phyloP scores from a whole-genome alignment of 2,113 vertebrate species.

The Nyctereutes procyonoides region DNA sequence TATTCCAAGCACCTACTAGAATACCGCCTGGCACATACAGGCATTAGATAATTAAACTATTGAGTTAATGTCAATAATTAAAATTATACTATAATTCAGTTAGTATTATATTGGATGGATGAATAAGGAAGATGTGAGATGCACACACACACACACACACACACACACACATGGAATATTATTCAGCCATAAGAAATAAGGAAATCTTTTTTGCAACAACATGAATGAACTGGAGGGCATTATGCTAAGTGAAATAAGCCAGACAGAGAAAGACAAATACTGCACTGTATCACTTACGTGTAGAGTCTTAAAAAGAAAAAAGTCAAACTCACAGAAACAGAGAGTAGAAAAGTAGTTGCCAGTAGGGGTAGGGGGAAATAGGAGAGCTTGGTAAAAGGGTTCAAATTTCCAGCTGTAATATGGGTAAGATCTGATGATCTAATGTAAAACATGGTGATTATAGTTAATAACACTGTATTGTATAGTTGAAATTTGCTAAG shows the following conservation, averaged over 20 bases:
- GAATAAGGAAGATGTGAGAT: background rate
- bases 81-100: background rate
- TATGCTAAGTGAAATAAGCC: background rate
- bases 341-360: background rate
- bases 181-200: background rate
- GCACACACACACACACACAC: background rate
- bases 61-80: slow-evolving; percentile 17
- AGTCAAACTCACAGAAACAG: background rate
- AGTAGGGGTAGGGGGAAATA: background rate
- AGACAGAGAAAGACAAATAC: background rate
- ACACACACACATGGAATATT: background rate
- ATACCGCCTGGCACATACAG: background rate
- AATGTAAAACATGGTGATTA: background rate
- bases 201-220: background rate
- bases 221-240: background rate
- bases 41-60: slow-evolving; percentile 23
- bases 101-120: background rate
- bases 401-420: background rate
- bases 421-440: background rate
- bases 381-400: background rate
- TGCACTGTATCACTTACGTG: background rate
- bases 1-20: slow-evolving; percentile 19
- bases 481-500: background rate
- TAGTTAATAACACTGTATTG: background rate
- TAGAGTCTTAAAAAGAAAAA: background rate